These are phyloP conservation scores for Glossophaga mutica DNA, from an alignment of 2,797 vertebrate genomes.

Conservation along the genomic window DNA sequence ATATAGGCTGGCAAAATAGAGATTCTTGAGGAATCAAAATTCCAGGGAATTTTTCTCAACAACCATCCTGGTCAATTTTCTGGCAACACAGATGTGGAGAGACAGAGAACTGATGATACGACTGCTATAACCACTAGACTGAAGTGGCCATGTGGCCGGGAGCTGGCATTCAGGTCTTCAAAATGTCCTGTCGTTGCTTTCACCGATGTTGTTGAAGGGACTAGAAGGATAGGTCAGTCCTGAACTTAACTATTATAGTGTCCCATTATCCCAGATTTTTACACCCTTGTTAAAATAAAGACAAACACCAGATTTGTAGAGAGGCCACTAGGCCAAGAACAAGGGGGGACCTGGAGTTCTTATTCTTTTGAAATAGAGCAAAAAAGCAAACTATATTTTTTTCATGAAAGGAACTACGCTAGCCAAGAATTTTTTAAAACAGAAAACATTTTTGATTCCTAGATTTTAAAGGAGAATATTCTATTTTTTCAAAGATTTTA, in stretches of 20 bases:
- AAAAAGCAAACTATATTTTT: background rate
- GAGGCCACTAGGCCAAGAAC: background rate
- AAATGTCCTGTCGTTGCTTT: background rate
- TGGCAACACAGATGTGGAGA: background rate
- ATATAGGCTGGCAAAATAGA: background rate
- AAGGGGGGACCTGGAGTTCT: background rate
- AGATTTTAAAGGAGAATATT: background rate
- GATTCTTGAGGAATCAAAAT: background rate
- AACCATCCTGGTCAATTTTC: background rate
- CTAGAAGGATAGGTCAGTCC: background rate
- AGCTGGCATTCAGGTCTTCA: background rate
- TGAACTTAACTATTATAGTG: background rate
- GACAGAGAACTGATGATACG: background rate
- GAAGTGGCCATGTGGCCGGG: background rate
- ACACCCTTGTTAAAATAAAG: background rate
- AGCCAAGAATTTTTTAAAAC: background rate
- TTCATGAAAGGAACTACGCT: background rate
- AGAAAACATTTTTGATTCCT: background rate
- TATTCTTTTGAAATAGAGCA: background rate
- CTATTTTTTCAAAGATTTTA: background rate
- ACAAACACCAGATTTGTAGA: background rate
- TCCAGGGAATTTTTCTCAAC: background rate
- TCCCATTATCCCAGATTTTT: background rate
- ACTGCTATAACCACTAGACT: background rate
- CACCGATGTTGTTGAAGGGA: background rate